Evolutionary conservation across 1,140 invertebrate species (phyloP).

Genomic region (Drosophila rhopaloa): DNA sequence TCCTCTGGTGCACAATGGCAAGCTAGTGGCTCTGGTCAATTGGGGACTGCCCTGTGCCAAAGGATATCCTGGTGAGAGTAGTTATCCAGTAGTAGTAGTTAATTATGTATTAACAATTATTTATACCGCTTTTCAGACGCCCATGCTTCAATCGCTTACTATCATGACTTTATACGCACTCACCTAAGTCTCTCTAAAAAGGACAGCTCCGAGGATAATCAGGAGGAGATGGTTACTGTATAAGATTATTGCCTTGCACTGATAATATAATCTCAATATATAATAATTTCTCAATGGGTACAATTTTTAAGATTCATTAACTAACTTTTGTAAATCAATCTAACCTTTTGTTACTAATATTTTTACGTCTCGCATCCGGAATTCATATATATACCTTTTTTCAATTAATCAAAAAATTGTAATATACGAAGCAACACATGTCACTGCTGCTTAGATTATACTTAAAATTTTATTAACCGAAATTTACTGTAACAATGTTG

Average conservation of each 20-base stretch:
- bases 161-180: conserved; percentile 84
- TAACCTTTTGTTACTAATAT: no score
- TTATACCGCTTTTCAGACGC: conserved; percentile 78
- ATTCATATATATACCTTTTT: no score
- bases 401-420: no score
- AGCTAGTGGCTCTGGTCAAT: conserved; percentile 86
- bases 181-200: conserved; percentile 51
- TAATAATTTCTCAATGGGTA: background rate
- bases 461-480: background rate
- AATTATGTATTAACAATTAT: background rate
- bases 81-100: no score
- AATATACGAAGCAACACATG: no score
- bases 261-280: background rate
- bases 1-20: conserved; percentile 84
- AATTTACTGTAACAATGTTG: background rate
- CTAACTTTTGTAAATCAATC: no score
- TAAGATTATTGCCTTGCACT: background rate
- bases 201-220: conserved; percentile 11
- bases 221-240: background rate
- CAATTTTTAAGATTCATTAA: background rate
- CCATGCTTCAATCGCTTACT: conserved; percentile 84
- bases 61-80: conserved; percentile 77
- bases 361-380: no score
- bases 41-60: conserved; percentile 86
- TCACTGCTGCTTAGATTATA: no score